A percentile compares a stretch with the other conserved stretches of the same genome.
These are phyloP conservation scores for Anodontia alba DNA, from an alignment of 2,888 invertebrate species.

Conservation along the genomic window DNA sequence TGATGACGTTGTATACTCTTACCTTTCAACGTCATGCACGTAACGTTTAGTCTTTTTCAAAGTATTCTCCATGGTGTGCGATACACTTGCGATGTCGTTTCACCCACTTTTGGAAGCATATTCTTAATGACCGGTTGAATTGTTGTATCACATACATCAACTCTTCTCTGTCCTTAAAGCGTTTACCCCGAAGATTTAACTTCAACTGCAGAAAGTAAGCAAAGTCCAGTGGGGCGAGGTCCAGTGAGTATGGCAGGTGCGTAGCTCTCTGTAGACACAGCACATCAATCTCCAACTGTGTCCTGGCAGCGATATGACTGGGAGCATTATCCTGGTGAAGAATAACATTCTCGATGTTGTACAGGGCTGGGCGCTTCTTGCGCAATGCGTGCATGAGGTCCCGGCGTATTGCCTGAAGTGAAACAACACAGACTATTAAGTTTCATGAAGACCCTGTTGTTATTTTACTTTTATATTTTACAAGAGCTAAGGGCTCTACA, in stretches of 20 bases:
- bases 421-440: slow-evolving; percentile 19
- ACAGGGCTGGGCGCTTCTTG: slow-evolving; percentile 20
- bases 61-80: too few species aligned
- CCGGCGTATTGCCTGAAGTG: slow-evolving; percentile 18
- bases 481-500: neutral
- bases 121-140: slow-evolving; percentile 17
- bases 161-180: slow-evolving; percentile 18
- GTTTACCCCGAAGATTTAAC: slow-evolving; percentile 12
- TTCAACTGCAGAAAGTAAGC: slow-evolving; percentile 21
- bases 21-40: too few species aligned
- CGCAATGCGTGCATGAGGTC: slow-evolving; percentile 24
- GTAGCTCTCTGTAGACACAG: slow-evolving; percentile 6
- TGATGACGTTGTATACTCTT: too few species aligned
- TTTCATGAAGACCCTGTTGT: neutral
- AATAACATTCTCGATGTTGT: slow-evolving; percentile 18
- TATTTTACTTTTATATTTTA: slow-evolving; percentile 9
- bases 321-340: slow-evolving; percentile 12
- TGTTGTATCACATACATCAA: neutral
- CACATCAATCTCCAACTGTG: slow-evolving; percentile 13
- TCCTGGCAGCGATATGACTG: slow-evolving; percentile 8
- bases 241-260: slow-evolving; percentile 3
- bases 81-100: too few species aligned
- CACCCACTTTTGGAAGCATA: too few species aligned
- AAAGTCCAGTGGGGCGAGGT: slow-evolving; percentile 10
- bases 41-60: too few species aligned